phyloP scores from a whole-genome alignment of 2,797 vertebrate species.

The Synanceia verrucosa region DNA sequence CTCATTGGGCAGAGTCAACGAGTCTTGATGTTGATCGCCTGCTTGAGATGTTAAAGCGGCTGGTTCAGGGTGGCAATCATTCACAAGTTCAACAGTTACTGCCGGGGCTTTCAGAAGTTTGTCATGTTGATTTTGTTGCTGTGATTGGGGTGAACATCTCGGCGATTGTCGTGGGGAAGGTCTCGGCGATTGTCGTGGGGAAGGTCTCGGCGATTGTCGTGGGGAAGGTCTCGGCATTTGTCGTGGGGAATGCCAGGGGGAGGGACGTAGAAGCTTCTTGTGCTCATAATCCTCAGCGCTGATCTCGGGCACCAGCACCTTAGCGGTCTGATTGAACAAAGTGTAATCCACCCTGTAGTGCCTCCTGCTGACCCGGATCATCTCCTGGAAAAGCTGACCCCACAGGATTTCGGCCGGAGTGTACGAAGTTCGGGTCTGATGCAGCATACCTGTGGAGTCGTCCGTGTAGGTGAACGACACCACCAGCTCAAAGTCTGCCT shows the following conservation, averaged over 20 bases:
- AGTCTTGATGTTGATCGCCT: conserved; percentile 23
- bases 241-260: conserved; percentile 25
- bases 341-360: conserved; percentile 91
- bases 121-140: conserved; percentile 14
- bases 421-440: conserved; percentile 95
- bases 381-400: conserved; percentile 94
- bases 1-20: conserved; percentile 25
- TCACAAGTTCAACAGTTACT: conserved; percentile 62
- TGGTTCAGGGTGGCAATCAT: conserved; percentile 21
- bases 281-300: conserved; percentile 88
- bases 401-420: conserved; percentile 91
- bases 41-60: conserved; percentile 17
- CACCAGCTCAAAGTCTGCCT: conserved; percentile 91
- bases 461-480: conserved; percentile 95
- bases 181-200: conserved; percentile 9
- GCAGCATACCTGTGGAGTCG: conserved; percentile 92
- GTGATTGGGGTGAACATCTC: too few relatives aligned
- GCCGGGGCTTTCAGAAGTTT: conserved; percentile 42
- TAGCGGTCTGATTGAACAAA: conserved; percentile 90
- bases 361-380: conserved; percentile 86
- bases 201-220: neutral
- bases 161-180: neutral
- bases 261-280: conserved; percentile 74
- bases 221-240: conserved; percentile 13
- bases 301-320: conserved; percentile 87